Base-by-base conservation (phyloP, 2,797 vertebrate genomes). In the Tachyglossus aculeatus region DNA sequence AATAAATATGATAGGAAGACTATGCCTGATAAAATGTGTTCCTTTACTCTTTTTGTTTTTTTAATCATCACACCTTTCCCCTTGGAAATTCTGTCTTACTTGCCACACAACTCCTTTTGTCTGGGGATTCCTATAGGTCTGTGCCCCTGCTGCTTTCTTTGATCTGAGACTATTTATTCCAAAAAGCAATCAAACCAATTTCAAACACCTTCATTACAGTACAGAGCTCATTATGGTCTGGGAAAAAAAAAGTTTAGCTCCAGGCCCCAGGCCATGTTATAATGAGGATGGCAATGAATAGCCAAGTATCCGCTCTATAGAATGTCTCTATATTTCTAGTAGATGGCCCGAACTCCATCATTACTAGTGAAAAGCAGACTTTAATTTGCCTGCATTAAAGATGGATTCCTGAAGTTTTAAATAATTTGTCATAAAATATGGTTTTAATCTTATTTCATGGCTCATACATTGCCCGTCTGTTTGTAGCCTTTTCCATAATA, bases 111-210 rank as follows among this genome's bases (percentile, higher is more conserved):
- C 3, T 5, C 40, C 56, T 51, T 78, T 64, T 75, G 62, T 68
- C 73, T 63, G 22, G 9, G 62, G 31, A 27, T 5, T 47, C 31
- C 53, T 27, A 14, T 73, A 67, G 77, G 74, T 80, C 44, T 29
- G 24, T 51, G 43, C 41, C 39, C 48, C 60, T 67, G 21, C 62
- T 77, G 63, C 40, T 68, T 76, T 69, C 68, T 91, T 91, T 91
- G 85, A 89, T 92, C 80, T 68, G 47, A 27, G 72, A 71, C 60
- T 84, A 81, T 84, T 87, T 76, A 61, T 64, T 87, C 78, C 47
- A 84, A 85, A 69, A 66, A 90, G 68, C 68, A 87, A 74, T 85
- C 87, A 90, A 86, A 88, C 85, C 82, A 77, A 82, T 90, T 91
- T 88, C 71, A 85, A 90, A 85, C 85, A 90, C 74, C 87, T 88